Evolutionary conservation across 2,888 invertebrate genomes (phyloP).

Genomic region (Scaeva pyrastri): DNA sequence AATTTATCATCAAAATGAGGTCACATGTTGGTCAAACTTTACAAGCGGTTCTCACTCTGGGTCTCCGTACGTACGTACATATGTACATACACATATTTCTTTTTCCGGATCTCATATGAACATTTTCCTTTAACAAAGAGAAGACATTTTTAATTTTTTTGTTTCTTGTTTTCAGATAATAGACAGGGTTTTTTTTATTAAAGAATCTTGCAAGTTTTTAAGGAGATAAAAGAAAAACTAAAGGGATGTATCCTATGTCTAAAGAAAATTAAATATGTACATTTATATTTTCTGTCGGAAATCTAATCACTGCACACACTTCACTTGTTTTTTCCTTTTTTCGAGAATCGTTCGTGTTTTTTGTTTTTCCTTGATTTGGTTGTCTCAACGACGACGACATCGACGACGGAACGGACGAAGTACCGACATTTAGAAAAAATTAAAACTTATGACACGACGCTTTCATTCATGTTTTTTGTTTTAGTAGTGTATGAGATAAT

Average conservation of each 20-base stretch:
- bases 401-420: conserved; percentile 33
- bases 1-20: conserved; percentile 59
- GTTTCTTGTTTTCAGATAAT: neutral
- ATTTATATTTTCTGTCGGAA: conserved; percentile 32
- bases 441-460: conserved; percentile 69
- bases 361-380: conserved; percentile 41
- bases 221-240: neutral
- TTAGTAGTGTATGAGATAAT: neutral
- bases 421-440: conserved; percentile 63
- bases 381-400: conserved; percentile 34
- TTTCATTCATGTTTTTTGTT: conserved; percentile 58
- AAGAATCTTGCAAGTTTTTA: neutral
- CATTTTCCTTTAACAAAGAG: conserved; percentile 39
- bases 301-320: conserved; percentile 53
- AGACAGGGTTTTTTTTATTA: conserved; percentile 13
- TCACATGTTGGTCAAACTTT: conserved; percentile 67
- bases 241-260: neutral
- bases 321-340: conserved; percentile 34
- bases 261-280: neutral
- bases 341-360: conserved; percentile 48
- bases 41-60: conserved; percentile 40
- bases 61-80: conserved; percentile 20
- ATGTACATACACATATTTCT: conserved; percentile 26
- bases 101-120: conserved; percentile 33
- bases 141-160: neutral